phyloP scores from a whole-genome alignment of 2,113 vertebrate species.

The Murina feae region DNA sequence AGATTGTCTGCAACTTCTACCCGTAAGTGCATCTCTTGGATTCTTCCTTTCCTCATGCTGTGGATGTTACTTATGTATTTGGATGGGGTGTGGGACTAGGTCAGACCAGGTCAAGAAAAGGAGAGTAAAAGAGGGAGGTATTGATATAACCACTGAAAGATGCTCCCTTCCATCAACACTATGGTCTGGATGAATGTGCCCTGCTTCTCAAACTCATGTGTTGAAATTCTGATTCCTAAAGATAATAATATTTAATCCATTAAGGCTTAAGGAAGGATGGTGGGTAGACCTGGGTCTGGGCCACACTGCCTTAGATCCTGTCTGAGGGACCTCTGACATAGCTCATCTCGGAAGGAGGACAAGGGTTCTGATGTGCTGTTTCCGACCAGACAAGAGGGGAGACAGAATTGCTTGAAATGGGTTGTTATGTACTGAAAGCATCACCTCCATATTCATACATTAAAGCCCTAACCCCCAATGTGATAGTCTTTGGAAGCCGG shows the following conservation, averaged over 20 bases:
- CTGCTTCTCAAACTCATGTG: neutral
- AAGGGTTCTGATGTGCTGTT: neutral
- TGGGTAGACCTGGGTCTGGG: neutral
- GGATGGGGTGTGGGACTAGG: too few relatives aligned
- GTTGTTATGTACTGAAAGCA: neutral
- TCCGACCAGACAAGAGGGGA: neutral
- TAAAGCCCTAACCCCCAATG: neutral
- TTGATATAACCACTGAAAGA: neutral
- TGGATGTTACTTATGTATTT: neutral
- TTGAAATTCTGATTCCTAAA: neutral
- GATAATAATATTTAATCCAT: neutral
- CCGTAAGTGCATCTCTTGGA: neutral
- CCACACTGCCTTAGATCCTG: neutral
- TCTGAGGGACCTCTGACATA: rapidly evolving
- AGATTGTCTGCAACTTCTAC: neutral
- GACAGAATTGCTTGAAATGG: neutral
- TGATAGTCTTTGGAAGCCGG: neutral
- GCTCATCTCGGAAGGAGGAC: rapidly evolving
- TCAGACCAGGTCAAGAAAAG: neutral
- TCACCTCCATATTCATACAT: neutral
- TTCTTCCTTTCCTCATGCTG: neutral
- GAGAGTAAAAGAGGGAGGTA: neutral
- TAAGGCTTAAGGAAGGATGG: neutral
- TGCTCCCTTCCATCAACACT: neutral
- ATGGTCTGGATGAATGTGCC: neutral